These are phyloP conservation scores for Telmatherina bonti DNA, from an alignment of 2,797 vertebrate genomes.

Conservation along the genomic window DNA sequence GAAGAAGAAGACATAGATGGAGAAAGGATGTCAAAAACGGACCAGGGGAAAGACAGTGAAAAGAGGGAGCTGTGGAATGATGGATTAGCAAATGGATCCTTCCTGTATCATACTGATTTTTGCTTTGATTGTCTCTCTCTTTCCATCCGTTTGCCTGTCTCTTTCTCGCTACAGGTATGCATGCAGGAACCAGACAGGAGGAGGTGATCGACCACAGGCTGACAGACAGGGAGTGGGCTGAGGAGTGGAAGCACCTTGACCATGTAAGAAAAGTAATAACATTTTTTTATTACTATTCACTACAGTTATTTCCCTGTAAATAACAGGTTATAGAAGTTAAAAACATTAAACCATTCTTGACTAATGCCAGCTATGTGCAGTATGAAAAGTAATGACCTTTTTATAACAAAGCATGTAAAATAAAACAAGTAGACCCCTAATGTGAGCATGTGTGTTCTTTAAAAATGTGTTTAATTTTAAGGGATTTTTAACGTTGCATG, in stretches of 20 bases:
- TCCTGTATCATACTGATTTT: constrained; percentile 44
- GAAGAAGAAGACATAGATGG: constrained; percentile 35
- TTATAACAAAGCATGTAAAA: not conserved
- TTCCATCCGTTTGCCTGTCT: constrained; percentile 22
- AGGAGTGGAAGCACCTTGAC: constrained; percentile 99
- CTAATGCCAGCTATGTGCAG: not conserved
- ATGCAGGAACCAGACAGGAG: constrained; percentile 91
- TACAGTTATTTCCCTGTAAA: constrained; percentile 60
- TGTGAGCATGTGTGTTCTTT: not conserved
- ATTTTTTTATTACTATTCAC: constrained; percentile 85
- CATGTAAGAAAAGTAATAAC: constrained; percentile 94
- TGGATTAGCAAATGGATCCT: constrained; percentile 22
- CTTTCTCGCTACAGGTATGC: constrained; percentile 80
- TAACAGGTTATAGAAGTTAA: constrained; percentile 15
- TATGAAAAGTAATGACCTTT: not conserved
- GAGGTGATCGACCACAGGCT: constrained; percentile 97
- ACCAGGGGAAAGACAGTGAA: constrained; percentile 34
- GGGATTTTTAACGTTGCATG: not conserved
- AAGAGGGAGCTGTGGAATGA: constrained; percentile 19
- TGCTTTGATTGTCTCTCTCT: constrained; percentile 50
- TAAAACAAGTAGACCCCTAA: not conserved
- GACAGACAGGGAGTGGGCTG: constrained; percentile 98
- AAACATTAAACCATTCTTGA: not conserved
- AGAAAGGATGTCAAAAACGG: constrained; percentile 23
- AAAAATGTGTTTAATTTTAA: not conserved